Conservation (phyloP, 2,113 vertebrate species). For the Tylochromis polylepis region DNA sequence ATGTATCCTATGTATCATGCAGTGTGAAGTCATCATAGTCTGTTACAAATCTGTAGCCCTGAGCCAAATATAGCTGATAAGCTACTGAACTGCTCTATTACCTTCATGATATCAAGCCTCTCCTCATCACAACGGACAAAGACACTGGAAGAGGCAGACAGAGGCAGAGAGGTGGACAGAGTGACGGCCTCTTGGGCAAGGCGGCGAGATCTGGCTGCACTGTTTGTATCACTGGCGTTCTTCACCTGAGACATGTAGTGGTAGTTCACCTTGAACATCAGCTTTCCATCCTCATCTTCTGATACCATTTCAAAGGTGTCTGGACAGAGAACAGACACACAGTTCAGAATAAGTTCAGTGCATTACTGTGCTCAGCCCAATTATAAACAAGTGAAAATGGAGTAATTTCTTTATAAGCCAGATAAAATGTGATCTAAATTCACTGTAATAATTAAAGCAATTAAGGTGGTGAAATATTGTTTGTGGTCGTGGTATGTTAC, state of each 20-base stretch:
- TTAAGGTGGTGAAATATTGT: background rate
- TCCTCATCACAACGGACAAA: conserved; percentile 98
- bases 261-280: conserved; percentile 98
- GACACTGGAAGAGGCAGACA: conserved; percentile 94
- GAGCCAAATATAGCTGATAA: fast-evolving
- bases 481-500: background rate
- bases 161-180: conserved; percentile 92
- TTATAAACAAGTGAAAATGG: background rate
- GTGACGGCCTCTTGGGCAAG: conserved; percentile 98
- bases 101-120: conserved; percentile 98
- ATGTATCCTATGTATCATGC: background rate
- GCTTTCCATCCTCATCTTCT: conserved; percentile 95
- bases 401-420: no score
- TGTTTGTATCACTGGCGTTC: conserved; percentile 94
- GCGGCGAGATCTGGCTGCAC: conserved; percentile 89
- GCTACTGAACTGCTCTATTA: conserved; percentile 33
- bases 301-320: conserved; percentile 99
- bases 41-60: background rate
- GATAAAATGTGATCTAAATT: background rate
- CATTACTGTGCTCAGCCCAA: background rate
- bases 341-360: background rate
- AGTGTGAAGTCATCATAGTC: background rate
- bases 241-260: conserved; percentile 99
- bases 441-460: background rate
- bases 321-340: conserved; percentile 36